phyloP scores from a whole-genome alignment of 2,113 vertebrate genomes.

The Amphilophus citrinellus region DNA sequence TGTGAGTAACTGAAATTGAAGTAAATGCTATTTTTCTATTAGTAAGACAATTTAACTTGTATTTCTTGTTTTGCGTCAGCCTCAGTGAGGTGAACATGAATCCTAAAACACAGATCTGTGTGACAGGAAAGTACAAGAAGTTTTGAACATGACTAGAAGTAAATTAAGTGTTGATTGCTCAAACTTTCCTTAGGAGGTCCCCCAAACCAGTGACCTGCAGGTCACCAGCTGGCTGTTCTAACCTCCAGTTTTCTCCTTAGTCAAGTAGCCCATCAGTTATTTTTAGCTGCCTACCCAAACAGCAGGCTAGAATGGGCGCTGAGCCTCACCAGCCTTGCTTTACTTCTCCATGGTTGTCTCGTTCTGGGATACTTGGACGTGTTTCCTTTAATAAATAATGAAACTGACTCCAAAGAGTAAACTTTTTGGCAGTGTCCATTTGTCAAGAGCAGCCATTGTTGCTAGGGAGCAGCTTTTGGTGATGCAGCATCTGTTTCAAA shows the following conservation, averaged over 20 bases:
- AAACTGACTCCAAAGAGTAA: neutral
- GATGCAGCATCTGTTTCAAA: too few relatives aligned
- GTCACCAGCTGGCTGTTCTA: rapidly evolving
- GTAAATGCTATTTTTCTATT: neutral
- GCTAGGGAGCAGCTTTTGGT: neutral
- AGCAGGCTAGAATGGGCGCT: neutral
- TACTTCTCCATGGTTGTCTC: neutral
- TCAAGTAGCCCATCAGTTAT: neutral
- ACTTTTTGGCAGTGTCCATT: neutral
- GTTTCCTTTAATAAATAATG: neutral
- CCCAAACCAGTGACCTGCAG: neutral
- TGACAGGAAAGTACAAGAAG: neutral
- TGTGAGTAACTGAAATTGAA: neutral
- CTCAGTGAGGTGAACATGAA: neutral
- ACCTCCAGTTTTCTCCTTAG: neutral
- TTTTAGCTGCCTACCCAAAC: neutral
- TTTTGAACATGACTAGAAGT: neutral
- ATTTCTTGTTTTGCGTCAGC: neutral
- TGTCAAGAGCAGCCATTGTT: neutral
- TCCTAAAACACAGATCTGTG: neutral
- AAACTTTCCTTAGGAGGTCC: too few relatives aligned
- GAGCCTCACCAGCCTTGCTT: neutral
- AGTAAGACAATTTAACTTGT: neutral
- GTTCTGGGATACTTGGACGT: neutral
- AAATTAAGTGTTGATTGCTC: neutral